Percentiles rank a stretch among this genome's conserved stretches.
Conservation (phyloP, 2,113 vertebrate species). For the Oostethus manadensis region DNA sequence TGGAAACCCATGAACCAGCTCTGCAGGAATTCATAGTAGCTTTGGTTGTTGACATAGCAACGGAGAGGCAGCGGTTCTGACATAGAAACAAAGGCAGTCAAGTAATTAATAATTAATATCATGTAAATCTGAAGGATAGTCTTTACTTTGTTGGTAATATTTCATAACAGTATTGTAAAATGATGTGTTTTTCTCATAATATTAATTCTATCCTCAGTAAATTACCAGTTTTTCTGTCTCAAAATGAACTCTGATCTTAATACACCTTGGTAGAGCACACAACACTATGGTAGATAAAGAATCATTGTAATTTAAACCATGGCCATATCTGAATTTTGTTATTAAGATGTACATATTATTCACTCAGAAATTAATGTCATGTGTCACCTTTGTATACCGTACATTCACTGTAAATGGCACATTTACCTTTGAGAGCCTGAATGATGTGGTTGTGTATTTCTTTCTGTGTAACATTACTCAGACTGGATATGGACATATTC, state of each 20-base stretch:
- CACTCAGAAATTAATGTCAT: too few relatives aligned
- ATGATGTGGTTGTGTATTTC: conserved; percentile 57
- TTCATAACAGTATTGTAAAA: too few relatives aligned
- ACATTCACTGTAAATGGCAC: background rate
- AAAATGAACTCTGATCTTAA: too few relatives aligned
- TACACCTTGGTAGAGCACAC: too few relatives aligned
- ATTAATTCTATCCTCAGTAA: too few relatives aligned
- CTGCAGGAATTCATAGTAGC: conserved; percentile 63
- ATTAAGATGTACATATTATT: too few relatives aligned
- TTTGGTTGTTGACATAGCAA: conserved; percentile 57
- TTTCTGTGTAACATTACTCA: conserved; percentile 32
- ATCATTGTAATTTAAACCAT: too few relatives aligned
- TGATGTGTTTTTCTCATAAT: too few relatives aligned
- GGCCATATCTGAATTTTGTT: too few relatives aligned
- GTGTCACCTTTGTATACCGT: background rate
- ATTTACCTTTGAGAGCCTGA: conserved; percentile 56
- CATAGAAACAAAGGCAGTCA: background rate
- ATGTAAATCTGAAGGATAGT: background rate
- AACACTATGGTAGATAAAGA: too few relatives aligned
- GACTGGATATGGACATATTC: conserved; percentile 43
- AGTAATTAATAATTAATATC: background rate
- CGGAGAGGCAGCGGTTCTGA: conserved; percentile 51
- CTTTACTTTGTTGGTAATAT: background rate
- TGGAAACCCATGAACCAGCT: conserved; percentile 62
- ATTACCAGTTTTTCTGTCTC: too few relatives aligned